Evolutionary conservation across 2,113 vertebrate species (phyloP).

Genomic region (Rhabdornis inornatus): DNA sequence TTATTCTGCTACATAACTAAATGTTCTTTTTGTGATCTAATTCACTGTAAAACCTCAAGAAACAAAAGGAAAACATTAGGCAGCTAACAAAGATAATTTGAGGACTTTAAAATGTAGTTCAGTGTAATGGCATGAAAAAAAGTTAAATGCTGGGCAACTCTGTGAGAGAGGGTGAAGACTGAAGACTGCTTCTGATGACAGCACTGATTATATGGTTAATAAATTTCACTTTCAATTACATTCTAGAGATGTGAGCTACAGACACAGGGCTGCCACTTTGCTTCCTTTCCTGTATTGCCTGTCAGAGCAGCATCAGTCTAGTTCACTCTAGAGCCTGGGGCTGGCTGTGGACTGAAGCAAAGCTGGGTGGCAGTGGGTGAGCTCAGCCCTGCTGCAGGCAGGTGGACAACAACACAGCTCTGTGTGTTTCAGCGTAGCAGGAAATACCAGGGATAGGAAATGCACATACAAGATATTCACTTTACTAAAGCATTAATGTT

Average conservation of each 20-base stretch:
- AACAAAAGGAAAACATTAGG: neutral
- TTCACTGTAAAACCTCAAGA: neutral
- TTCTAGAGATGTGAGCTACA: neutral
- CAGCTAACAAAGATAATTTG: neutral
- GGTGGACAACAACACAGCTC: neutral
- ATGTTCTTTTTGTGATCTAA: neutral
- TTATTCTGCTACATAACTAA: neutral
- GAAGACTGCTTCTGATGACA: neutral
- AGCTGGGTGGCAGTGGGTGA: neutral
- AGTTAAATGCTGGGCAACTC: neutral
- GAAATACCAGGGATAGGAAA: neutral
- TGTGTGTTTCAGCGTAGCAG: too few relatives aligned
- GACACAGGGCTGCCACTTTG: neutral
- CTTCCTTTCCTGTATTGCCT: neutral
- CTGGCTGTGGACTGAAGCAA: neutral
- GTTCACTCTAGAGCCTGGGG: neutral
- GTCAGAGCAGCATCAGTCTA: neutral
- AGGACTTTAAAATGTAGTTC: neutral
- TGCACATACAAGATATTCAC: neutral
- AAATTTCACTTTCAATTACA: neutral
- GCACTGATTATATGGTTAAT: neutral
- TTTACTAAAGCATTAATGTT: neutral
- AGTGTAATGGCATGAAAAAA: neutral
- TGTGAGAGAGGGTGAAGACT: neutral
- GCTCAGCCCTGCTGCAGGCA: neutral